Conservation (phyloP, 2,797 vertebrate genomes). For the Dendrocincla fuliginosa region DNA sequence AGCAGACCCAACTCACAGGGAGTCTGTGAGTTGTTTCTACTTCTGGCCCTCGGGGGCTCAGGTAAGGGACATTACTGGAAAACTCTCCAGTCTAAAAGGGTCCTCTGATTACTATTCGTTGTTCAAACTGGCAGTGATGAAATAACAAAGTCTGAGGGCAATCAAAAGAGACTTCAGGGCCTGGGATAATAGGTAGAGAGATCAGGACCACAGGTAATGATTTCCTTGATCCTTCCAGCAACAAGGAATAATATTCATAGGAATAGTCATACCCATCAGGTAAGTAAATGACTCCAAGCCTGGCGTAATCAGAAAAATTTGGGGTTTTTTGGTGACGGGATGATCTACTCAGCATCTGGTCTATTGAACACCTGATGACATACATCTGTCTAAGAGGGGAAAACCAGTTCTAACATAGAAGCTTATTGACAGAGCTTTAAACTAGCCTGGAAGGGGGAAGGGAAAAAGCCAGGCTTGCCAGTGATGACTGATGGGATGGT, state of each 20-base stretch:
- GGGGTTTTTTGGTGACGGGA: too few species aligned
- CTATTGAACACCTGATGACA: too few species aligned
- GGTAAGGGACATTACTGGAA: background rate
- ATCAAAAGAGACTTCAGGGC: background rate
- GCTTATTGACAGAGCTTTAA: too few species aligned
- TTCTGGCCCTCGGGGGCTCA: background rate
- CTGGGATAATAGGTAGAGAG: background rate
- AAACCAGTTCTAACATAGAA: too few species aligned
- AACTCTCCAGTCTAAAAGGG: background rate
- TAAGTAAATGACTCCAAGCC: background rate
- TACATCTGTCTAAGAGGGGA: too few species aligned
- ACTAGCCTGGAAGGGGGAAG: too few species aligned
- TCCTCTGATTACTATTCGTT: background rate
- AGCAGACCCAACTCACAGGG: background rate
- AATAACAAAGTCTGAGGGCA: background rate
- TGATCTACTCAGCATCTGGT: too few species aligned
- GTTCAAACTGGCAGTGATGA: background rate
- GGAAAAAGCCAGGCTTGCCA: too few species aligned
- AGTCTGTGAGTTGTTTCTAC: background rate
- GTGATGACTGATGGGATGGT: too few species aligned
- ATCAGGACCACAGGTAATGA: background rate
- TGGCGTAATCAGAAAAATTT: background rate
- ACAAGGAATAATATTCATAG: background rate
- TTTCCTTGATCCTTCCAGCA: background rate
- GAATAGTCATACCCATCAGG: background rate